phyloP scores from a whole-genome alignment of 23 tunicate genomes.

The Styela plicata region DNA sequence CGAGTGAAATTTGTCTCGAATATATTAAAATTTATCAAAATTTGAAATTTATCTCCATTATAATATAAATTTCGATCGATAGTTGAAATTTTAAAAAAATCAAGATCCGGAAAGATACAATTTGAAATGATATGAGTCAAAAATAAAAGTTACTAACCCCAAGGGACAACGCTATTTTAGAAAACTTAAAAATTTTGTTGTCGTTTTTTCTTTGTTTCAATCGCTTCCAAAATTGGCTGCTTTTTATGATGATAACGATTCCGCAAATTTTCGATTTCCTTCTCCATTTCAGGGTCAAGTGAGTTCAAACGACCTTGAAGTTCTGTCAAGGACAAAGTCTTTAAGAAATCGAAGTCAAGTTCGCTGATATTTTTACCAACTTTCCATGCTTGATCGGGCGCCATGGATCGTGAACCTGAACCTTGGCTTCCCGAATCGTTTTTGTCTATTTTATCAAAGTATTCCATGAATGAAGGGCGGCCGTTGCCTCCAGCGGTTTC shows the following conservation, averaged over 20 bases:
- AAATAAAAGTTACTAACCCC: too few species aligned
- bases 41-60: too few species aligned
- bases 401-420: conserved; percentile 37
- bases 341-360: conserved; percentile 75
- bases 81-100: too few species aligned
- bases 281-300: conserved; percentile 86
- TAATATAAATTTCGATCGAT: too few species aligned
- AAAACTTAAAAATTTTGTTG: conserved; percentile 72
- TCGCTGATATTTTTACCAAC: conserved; percentile 77
- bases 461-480: conserved; percentile 88
- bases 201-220: conserved; percentile 84
- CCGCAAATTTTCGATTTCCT: conserved; percentile 79
- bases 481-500: conserved; percentile 27
- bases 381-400: conserved; percentile 95
- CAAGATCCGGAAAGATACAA: too few species aligned
- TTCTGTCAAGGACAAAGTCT: conserved; percentile 51
- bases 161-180: too few species aligned
- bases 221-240: conserved; percentile 91
- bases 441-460: conserved; percentile 69
- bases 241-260: conserved; percentile 77
- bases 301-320: conserved; percentile 58
- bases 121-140: too few species aligned
- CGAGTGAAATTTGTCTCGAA: too few species aligned
- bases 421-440: conserved; percentile 39
- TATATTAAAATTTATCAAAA: too few species aligned